A percentile compares a stretch with the other conserved stretches of the same genome.
These are phyloP conservation scores for Lasioglossum lativentre DNA, from an alignment of 2,888 invertebrate genomes.

Conservation along the genomic window DNA sequence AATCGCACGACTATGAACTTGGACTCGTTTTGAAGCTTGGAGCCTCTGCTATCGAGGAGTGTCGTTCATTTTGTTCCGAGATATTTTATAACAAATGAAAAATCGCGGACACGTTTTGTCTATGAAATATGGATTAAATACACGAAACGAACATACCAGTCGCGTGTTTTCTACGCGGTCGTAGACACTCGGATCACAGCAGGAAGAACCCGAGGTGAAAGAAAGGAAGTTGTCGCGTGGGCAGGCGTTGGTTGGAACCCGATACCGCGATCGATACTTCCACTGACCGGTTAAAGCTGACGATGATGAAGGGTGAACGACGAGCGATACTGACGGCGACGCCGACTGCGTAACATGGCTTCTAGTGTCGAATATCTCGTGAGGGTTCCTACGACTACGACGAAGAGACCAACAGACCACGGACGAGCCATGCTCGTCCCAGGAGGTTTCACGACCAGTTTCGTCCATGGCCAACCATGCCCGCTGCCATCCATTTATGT, in stretches of 20 bases:
- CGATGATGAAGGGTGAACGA: conserved; percentile 54
- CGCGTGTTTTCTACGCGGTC: not conserved
- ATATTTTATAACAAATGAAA: too few species aligned
- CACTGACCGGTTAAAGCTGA: conserved; percentile 53
- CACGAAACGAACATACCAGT: too few species aligned
- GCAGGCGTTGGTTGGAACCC: conserved; percentile 53
- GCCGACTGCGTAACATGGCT: conserved; percentile 66
- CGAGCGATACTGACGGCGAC: conserved; percentile 46
- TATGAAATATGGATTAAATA: too few species aligned
- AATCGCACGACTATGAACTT: too few species aligned
- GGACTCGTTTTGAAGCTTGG: too few species aligned
- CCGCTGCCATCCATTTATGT: conserved; percentile 14
- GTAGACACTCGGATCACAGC: conserved; percentile 38
- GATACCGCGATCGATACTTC: conserved; percentile 68
- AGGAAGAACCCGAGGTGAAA: conserved; percentile 15
- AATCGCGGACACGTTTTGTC: too few species aligned
- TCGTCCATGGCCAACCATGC: conserved; percentile 33
- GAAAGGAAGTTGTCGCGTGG: conserved; percentile 63
- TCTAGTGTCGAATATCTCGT: conserved; percentile 70
- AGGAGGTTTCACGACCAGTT: conserved; percentile 42
- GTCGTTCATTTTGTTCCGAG: too few species aligned
- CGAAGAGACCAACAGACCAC: not conserved
- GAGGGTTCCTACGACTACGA: conserved; percentile 42
- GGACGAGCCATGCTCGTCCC: not conserved
- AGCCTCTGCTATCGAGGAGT: too few species aligned